phyloP scores from a whole-genome alignment of 2,888 invertebrate species.

The Drosophila rellima region DNA sequence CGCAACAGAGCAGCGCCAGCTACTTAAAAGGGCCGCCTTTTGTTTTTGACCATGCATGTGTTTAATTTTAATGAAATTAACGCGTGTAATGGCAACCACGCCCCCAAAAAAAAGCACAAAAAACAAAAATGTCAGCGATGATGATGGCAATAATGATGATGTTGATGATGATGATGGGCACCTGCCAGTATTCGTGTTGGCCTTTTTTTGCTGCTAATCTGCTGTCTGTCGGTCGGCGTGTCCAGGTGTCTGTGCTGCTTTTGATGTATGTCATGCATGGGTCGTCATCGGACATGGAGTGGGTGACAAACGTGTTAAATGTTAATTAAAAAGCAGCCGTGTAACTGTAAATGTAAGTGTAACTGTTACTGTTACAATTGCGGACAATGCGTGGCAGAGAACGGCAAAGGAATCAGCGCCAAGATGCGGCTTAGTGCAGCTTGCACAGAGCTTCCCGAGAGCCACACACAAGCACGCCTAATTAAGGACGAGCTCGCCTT shows the following conservation, averaged over 20 bases:
- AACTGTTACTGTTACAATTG: constrained; percentile 22
- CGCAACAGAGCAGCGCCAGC: constrained; percentile 43
- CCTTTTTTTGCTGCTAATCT: constrained; percentile 52
- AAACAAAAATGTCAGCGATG: not conserved
- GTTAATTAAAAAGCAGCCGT: constrained; percentile 75
- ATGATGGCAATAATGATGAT: constrained; percentile 8
- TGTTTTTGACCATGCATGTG: constrained; percentile 82
- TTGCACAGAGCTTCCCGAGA: constrained; percentile 26
- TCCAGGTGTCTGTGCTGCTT: constrained; percentile 56
- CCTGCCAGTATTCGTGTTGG: constrained; percentile 35
- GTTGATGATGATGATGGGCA: constrained; percentile 20
- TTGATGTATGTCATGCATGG: constrained; percentile 77
- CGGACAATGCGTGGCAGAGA: constrained; percentile 22
- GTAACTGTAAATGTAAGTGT: constrained; percentile 37
- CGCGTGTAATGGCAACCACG: constrained; percentile 75
- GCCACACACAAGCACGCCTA: constrained; percentile 75
- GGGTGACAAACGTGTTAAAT: constrained; percentile 68
- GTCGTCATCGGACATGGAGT: constrained; percentile 27
- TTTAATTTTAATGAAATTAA: constrained; percentile 84
- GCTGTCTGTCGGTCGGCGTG: constrained; percentile 18
- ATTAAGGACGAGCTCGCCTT: constrained; percentile 61
- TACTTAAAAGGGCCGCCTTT: constrained; percentile 65
- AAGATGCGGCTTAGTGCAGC: constrained; percentile 71
- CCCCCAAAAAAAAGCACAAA: constrained; percentile 30
- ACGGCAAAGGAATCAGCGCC: constrained; percentile 20